Conservation (phyloP, 2,113 vertebrate species). For the Physeter macrocephalus region DNA sequence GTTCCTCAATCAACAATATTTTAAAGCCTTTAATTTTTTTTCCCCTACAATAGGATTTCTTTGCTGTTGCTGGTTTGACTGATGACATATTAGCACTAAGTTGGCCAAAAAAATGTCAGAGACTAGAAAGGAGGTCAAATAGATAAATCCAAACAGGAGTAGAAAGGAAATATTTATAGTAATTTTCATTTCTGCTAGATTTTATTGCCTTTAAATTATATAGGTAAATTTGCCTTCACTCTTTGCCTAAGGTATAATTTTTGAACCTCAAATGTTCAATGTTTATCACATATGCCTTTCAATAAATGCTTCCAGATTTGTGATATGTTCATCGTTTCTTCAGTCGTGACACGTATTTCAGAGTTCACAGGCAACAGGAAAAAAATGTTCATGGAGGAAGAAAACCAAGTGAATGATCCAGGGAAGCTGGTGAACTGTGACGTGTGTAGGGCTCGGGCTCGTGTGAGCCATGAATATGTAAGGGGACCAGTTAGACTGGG, state of each 20-base stretch:
- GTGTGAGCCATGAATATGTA: slow-evolving; percentile 54
- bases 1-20: slow-evolving; percentile 81
- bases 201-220: slow-evolving; percentile 66
- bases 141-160: slow-evolving; percentile 71
- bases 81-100: slow-evolving; percentile 55
- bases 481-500: background rate
- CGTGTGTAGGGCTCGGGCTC: background rate
- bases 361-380: slow-evolving; percentile 32
- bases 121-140: slow-evolving; percentile 73
- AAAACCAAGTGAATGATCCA: slow-evolving; percentile 53
- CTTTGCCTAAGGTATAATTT: slow-evolving; percentile 17
- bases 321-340: slow-evolving; percentile 1
- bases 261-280: background rate
- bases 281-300: background rate
- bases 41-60: slow-evolving; percentile 62
- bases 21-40: slow-evolving; percentile 80
- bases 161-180: slow-evolving; percentile 73
- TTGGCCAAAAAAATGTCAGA: slow-evolving; percentile 73
- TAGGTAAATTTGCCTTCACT: slow-evolving; percentile 9
- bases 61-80: slow-evolving; percentile 59
- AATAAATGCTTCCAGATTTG: background rate
- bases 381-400: slow-evolving; percentile 37
- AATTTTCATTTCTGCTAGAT: slow-evolving; percentile 62
- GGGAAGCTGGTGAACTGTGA: slow-evolving; percentile 56
- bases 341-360: slow-evolving; percentile 36